These are phyloP conservation scores for Oplegnathus fasciatus DNA, from an alignment of 2,113 vertebrate species.

Conservation along the genomic window DNA sequence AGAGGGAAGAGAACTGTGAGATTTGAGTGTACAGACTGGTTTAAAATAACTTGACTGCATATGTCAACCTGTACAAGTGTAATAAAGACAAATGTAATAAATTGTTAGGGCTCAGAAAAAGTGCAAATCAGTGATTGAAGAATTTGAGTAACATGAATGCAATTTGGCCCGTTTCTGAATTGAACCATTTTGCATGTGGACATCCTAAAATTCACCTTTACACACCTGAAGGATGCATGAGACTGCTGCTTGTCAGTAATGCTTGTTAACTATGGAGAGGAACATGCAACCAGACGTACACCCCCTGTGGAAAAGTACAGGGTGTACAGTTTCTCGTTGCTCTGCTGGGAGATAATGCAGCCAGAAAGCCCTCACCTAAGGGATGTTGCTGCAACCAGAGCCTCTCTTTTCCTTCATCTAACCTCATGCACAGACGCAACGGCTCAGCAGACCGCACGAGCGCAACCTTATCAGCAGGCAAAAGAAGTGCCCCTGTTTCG, in stretches of 20 bases:
- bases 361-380: constrained; percentile 64
- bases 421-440: constrained; percentile 69
- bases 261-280: not conserved
- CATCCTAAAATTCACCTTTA: constrained; percentile 1
- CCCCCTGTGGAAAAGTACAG: constrained; percentile 29
- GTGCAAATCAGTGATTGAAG: constrained; percentile 15
- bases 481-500: constrained; percentile 72
- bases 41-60: not conserved
- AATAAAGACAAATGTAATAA: not conserved
- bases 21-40: not conserved
- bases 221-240: constrained; percentile 13
- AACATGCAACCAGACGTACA: not conserved
- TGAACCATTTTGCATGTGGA: not conserved
- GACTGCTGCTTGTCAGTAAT: constrained; percentile 1
- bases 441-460: constrained; percentile 72
- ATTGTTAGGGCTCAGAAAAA: not conserved
- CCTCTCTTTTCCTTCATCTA: constrained; percentile 59
- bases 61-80: not conserved
- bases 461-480: constrained; percentile 80
- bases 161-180: not conserved
- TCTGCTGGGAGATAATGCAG: constrained; percentile 42
- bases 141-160: not conserved
- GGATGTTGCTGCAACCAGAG: constrained; percentile 72
- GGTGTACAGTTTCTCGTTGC: constrained; percentile 26
- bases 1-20: not conserved